Evolutionary conservation across 2,797 vertebrate genomes (phyloP).

Genomic region (Lepus oiostolus): DNA sequence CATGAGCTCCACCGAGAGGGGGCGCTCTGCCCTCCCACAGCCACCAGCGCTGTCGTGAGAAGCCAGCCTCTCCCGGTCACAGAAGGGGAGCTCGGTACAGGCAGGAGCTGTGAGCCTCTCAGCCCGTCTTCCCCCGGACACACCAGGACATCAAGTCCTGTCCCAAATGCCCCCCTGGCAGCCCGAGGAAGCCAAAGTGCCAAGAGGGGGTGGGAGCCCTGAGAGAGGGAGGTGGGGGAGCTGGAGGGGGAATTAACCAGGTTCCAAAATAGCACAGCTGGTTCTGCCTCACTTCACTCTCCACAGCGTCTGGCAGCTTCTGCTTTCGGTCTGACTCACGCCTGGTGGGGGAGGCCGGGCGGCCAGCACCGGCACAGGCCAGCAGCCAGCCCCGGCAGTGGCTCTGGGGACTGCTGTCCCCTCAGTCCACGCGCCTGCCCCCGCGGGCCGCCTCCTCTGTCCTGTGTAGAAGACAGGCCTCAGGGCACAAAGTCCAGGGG

Average conservation of each 20-base stretch:
- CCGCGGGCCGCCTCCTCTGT: background rate
- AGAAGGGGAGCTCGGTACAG: background rate
- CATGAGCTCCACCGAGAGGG: conserved; percentile 1
- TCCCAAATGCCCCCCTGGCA: background rate
- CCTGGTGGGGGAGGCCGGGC: conserved; percentile 69
- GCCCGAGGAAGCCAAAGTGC: background rate
- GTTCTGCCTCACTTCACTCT: conserved; percentile 90
- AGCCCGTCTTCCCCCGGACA: background rate
- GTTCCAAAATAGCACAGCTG: conserved; percentile 88
- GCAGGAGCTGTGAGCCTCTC: background rate
- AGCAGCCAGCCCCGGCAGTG: background rate
- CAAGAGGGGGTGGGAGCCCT: conserved; percentile 43
- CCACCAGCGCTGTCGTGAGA: background rate
- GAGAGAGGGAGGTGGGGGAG: conserved; percentile 33
- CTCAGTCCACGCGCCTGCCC: background rate
- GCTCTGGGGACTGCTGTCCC: background rate
- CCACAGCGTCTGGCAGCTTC: conserved; percentile 85
- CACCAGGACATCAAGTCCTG: background rate
- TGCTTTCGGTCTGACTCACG: conserved; percentile 92
- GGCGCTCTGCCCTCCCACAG: conserved; percentile 24
- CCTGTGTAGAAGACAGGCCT: background rate
- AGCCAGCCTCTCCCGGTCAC: background rate
- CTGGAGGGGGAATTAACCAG: conserved; percentile 83
- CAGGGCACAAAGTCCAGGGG: background rate
- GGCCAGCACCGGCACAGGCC: conserved; percentile 7